Evolutionary conservation across 2,113 vertebrate species (phyloP), one percentile per base, ranked within the genome.

Genomic region (Corythoichthys haematopterus): DNA sequence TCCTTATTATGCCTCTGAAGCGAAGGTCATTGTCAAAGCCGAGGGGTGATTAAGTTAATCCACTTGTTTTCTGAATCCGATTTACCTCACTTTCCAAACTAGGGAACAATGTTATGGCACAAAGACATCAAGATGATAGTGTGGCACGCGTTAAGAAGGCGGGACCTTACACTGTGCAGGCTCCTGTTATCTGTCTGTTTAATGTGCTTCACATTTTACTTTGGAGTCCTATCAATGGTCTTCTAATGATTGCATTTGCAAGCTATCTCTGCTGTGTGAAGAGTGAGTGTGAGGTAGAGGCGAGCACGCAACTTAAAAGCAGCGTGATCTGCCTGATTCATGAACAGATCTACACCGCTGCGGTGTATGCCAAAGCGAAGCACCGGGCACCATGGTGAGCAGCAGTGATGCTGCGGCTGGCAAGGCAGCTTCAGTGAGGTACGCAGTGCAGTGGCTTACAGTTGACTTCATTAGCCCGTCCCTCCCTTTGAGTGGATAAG

Each of bases 31-130:
- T 88, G 85, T 89, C 88, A 85, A 89, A 88, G 85, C 88, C 68
- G 84, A 84, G 70, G 86, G 88, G 87, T 86, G 88, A 89, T 91
- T 91, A 85, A 90, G 82, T 89, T 91, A 90, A 91, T 91, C 88
- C 90, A 89, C 88, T 91, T 91, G 88, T 90, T 89, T 90, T 84
- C 71, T 70, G 86, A 89, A 89, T 90, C 87, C 85, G 86, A 89
- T 90, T 91, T 89, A 86, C 85, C 86, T 88, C 78, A 81, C 83
- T 86, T 83, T 87, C 87, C 72, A 86, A 89, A 85, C 84, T 80
- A 63, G 85, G 77, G 87, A 87, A 87, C 87, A 77, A 82, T 87
- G 88, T 84, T 83, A 70, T 55, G 62, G 82, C 76, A 86, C 85
- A 86, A 87, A 89, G 86, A 88, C 88, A 87, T 88, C 81, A 80